A percentile compares a stretch with the other conserved stretches of the same genome.
These are phyloP conservation scores for Campoletis raptor DNA, from an alignment of 2,888 invertebrate genomes.

Conservation along the genomic window DNA sequence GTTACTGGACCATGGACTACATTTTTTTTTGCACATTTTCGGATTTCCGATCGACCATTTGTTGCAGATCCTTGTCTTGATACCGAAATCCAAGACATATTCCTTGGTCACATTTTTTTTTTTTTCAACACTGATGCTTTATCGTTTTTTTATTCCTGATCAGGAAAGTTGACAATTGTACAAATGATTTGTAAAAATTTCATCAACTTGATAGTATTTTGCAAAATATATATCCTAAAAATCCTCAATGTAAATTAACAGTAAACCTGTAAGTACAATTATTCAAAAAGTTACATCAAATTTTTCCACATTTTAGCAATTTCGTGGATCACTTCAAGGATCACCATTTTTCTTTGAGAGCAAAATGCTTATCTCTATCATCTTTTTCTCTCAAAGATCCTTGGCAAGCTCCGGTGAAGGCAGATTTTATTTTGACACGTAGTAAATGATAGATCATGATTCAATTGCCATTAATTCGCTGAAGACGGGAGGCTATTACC, in stretches of 20 bases:
- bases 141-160: background rate
- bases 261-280: no score
- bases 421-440: background rate
- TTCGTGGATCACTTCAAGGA: background rate
- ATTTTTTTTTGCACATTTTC: background rate
- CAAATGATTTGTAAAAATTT: background rate
- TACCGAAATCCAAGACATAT: background rate
- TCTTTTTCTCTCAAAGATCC: background rate
- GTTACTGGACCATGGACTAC: background rate
- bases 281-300: background rate
- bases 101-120: background rate
- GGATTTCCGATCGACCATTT: background rate
- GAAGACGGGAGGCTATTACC: constrained; percentile 20
- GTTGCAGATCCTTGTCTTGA: background rate
- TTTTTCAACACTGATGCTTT: background rate
- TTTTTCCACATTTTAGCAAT: background rate
- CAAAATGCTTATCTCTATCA: background rate
- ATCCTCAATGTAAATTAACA: background rate
- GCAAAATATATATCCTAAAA: no score
- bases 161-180: no score
- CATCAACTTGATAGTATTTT: no score
- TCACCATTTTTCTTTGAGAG: background rate
- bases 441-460: constrained; percentile 22
- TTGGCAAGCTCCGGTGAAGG: background rate
- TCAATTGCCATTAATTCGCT: constrained; percentile 27